Base-by-base conservation (phyloP, 2,888 invertebrate genomes). In the Drosophila koepferae region DNA sequence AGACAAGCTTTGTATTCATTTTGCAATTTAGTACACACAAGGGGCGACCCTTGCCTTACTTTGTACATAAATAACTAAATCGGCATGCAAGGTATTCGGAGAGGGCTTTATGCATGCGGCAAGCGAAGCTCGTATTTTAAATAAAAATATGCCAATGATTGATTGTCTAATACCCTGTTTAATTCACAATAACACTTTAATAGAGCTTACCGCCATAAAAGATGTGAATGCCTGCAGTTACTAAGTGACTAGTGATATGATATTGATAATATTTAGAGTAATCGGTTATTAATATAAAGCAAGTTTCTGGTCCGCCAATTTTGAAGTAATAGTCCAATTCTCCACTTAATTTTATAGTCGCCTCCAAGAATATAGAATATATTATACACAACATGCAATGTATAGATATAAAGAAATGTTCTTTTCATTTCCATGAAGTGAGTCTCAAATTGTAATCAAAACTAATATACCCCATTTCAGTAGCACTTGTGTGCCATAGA, bases 51-150 rank as follows among this genome's bases (percentile, higher is more conserved):
- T 20, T 14, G 28, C 38, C 23, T 43, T 44, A 31, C 74, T 80
- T 77, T 78, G 60, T 72, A 70, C 76, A 84, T 78, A 79, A 72
- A 68, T 74, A 82, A 77, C 66, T 66, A 20, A 51, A 51, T 36
- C 40, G 63, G 67, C 51, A 75, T 46, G 62, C 75, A 63, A 49
- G 61, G 46, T 48, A 75, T 64, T 62, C 31, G 28, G 46, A 49
- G 41, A 60, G 72, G 63, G 66, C 38, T 38, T 36, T 36, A 36
- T 53, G 38, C 20, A 53, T 53, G 14, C 16, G 18, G 6, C 23
- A 16, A 38, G 14, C 3, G 20, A 51, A n/a, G 16, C 20, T 34
- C 3, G 34, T 51, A 51, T 14, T 51, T 34, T 34, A 7, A 34
- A 18, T 14, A 14, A 14, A 20, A 20, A 7, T 18, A 0, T 8